A percentile compares a stretch with the other conserved stretches of the same genome.
Conservation (phyloP, 2,888 invertebrate species). For the Conus canariensis region DNA sequence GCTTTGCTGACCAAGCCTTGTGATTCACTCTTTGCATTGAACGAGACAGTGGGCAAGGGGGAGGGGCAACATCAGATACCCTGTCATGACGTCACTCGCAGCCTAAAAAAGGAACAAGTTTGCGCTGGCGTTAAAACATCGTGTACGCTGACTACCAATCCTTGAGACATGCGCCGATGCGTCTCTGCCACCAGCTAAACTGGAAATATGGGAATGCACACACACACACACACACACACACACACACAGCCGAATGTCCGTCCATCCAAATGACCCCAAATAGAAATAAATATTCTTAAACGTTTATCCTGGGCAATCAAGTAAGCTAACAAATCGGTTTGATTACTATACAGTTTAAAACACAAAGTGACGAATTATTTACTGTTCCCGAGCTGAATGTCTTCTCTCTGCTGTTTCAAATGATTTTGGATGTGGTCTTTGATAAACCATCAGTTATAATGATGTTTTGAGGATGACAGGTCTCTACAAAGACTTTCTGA, state of each 20-base stretch:
- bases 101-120: slow-evolving; percentile 14
- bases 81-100: not conserved
- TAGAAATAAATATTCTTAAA: too few relatives aligned
- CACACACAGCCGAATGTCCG: too few relatives aligned
- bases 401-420: too few relatives aligned
- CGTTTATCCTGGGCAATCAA: too few relatives aligned
- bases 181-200: too few relatives aligned
- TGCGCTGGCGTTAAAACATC: not conserved
- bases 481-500: not conserved
- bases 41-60: not conserved
- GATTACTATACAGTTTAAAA: too few relatives aligned
- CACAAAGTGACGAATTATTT: too few relatives aligned
- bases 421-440: not conserved
- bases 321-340: too few relatives aligned
- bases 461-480: not conserved
- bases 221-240: too few relatives aligned
- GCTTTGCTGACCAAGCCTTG: not conserved
- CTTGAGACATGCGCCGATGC: too few relatives aligned
- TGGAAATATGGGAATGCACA: too few relatives aligned
- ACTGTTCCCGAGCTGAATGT: too few relatives aligned
- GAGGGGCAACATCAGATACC: not conserved
- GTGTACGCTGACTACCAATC: not conserved
- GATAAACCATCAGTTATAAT: not conserved
- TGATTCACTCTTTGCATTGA: not conserved
- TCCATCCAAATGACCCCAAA: not conserved